A percentile compares a stretch with the other conserved stretches of the same genome.
These are phyloP conservation scores for Nipponia nippon DNA, from an alignment of 2,113 vertebrate genomes.

Conservation along the genomic window DNA sequence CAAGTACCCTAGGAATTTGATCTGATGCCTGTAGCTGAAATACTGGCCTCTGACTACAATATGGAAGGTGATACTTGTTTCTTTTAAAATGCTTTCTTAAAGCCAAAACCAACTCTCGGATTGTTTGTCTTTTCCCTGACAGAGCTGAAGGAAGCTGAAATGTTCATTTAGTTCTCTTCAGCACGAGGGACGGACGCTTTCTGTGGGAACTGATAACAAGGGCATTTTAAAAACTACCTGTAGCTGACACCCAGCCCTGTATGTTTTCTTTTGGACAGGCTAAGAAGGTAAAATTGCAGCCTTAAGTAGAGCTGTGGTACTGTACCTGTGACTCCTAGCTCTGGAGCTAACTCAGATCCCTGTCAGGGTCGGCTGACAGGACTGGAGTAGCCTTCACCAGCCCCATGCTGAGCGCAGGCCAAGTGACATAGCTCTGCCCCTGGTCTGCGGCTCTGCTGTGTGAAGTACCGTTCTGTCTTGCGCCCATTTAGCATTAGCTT, in stretches of 20 bases:
- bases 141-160: background rate
- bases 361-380: background rate
- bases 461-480: background rate
- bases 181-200: background rate
- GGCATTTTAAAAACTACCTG: background rate
- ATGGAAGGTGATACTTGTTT: background rate
- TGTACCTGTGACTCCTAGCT: background rate
- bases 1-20: background rate
- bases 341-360: background rate
- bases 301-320: background rate
- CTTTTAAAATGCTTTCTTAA: background rate
- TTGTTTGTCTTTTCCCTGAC: background rate
- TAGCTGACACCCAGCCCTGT: background rate
- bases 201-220: background rate
- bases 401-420: background rate
- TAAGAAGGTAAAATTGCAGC: background rate
- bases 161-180: background rate
- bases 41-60: background rate
- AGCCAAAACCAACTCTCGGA: background rate
- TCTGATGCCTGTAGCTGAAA: background rate
- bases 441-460: background rate
- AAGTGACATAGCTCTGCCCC: background rate
- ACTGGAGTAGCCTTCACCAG: background rate
- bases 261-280: background rate
- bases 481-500: background rate